Percentiles rank a stretch among this genome's conserved stretches.
Evolutionary conservation across 2,888 invertebrate genomes (phyloP).

Genomic region (Euplagia quadripunctaria): DNA sequence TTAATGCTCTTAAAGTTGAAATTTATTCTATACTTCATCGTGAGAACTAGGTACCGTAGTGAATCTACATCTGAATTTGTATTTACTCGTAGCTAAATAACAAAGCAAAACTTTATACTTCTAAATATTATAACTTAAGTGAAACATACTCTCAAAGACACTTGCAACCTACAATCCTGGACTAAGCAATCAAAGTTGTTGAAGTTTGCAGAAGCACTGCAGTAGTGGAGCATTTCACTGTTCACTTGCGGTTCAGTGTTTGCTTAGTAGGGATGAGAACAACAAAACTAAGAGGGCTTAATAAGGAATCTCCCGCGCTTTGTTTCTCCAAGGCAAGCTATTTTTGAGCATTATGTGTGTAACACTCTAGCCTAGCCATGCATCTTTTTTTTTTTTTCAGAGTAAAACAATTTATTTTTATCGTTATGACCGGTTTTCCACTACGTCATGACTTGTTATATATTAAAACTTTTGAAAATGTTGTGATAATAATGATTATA

Average conservation of each 20-base stretch:
- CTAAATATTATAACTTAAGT: conserved; percentile 22
- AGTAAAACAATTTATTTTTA: too few species aligned
- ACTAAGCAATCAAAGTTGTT: conserved; percentile 6
- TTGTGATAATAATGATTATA: too few species aligned
- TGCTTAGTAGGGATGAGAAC: not conserved
- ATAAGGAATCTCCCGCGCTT: not conserved
- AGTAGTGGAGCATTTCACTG: not conserved
- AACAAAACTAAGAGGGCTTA: not conserved
- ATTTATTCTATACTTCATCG: not conserved
- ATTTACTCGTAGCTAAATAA: not conserved
- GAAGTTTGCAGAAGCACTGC: conserved; percentile 1
- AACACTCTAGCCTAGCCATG: too few species aligned
- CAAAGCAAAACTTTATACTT: not conserved
- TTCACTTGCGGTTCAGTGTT: not conserved
- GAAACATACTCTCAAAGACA: conserved; percentile 5
- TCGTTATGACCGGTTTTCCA: too few species aligned
- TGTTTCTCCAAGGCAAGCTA: not conserved
- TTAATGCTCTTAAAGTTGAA: not conserved
- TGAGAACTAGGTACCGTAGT: not conserved
- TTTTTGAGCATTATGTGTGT: not conserved
- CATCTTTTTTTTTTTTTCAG: too few species aligned
- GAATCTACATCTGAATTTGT: not conserved
- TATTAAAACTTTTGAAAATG: too few species aligned
- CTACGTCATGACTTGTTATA: too few species aligned
- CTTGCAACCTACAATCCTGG: conserved; percentile 1